These are phyloP conservation scores for Tenthredo livida DNA, from an alignment of 2,888 invertebrate genomes.

Conservation along the genomic window DNA sequence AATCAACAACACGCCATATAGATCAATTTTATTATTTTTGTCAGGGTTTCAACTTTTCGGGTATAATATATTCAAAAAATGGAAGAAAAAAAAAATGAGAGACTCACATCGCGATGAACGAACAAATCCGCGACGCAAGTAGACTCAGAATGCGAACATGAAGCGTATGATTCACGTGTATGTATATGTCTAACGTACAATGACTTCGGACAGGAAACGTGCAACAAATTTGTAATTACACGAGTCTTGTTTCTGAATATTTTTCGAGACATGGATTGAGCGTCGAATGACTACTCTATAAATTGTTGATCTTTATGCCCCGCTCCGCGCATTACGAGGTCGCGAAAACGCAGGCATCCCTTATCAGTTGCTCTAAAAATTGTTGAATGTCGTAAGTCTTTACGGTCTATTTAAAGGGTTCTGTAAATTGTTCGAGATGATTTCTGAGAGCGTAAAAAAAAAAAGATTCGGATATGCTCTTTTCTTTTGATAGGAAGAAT, in stretches of 20 bases:
- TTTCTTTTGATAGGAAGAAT: neutral
- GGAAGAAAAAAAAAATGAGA: neutral
- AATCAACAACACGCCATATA: neutral
- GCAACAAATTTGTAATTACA: neutral
- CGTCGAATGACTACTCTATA: neutral
- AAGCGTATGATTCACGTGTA: neutral
- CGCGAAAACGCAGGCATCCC: neutral
- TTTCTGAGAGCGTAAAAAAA: neutral
- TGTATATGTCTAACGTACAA: neutral
- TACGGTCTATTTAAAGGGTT: neutral
- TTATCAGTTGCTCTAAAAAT: neutral
- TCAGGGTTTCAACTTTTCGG: neutral
- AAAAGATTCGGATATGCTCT: neutral
- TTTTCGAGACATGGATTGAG: neutral
- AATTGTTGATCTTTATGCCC: neutral
- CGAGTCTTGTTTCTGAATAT: neutral
- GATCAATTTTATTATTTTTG: neutral
- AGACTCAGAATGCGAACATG: neutral
- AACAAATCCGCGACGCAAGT: neutral
- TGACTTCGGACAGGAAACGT: neutral
- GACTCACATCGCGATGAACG: neutral
- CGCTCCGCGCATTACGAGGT: neutral
- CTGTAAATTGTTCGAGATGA: neutral
- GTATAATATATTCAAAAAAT: neutral
- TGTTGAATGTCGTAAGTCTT: neutral